phyloP scores from a whole-genome alignment of 2,113 vertebrate genomes.

The Eudyptes chrysolophus region DNA sequence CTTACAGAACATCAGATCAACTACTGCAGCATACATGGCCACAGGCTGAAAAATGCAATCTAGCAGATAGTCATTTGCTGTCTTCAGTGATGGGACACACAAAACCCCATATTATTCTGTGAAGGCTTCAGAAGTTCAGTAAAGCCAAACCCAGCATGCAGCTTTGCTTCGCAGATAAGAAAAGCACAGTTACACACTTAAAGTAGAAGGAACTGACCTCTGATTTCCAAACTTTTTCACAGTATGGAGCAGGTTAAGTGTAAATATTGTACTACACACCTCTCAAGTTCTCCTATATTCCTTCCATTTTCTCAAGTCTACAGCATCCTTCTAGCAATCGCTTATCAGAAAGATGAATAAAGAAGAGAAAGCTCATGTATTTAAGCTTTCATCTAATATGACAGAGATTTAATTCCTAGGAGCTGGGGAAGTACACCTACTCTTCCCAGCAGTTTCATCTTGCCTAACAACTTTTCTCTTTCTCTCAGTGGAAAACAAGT shows the following conservation, averaged over 20 bases:
- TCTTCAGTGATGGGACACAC: neutral
- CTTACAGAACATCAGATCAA: neutral
- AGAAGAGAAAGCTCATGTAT: neutral
- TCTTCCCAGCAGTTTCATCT: neutral
- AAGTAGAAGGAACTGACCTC: neutral
- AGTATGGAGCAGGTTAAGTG: neutral
- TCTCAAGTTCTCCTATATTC: neutral
- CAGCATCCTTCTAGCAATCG: neutral
- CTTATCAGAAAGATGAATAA: neutral
- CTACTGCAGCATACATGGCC: neutral
- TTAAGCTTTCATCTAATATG: neutral
- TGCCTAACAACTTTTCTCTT: neutral
- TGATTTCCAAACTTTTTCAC: neutral
- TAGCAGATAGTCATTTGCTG: neutral
- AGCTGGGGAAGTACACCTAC: neutral
- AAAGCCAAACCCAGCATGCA: constrained; percentile 11
- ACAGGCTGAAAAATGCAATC: neutral
- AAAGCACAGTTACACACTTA: neutral
- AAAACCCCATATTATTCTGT: neutral
- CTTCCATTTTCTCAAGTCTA: neutral
- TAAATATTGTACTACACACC: neutral
- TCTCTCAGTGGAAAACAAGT: neutral
- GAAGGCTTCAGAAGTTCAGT: constrained; percentile 31
- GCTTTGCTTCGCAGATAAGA: neutral
- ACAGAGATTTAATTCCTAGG: neutral